Evolutionary conservation across 2,797 vertebrate genomes (phyloP), one percentile per base, ranked within the genome.

Genomic region (Meriones psammophilus): DNA sequence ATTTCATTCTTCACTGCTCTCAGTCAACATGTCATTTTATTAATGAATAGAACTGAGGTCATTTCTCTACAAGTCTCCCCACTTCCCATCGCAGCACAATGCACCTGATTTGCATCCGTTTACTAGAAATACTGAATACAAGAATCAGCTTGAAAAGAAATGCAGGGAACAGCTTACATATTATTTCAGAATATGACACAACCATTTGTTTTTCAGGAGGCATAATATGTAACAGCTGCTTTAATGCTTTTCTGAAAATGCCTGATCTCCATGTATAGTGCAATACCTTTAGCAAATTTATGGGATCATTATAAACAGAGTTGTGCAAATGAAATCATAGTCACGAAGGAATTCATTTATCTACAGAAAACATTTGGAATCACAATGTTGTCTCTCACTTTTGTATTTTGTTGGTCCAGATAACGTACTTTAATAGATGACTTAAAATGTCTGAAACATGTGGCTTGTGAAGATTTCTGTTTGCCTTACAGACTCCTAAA

Each of bases 91-190:
- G 94, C 93, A 84, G 94, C 97, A 98, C 98, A 99, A 98, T 98
- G 98, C 98, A 98, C 98, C 98, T 98, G 98, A 98, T 99, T 99
- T 99, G 98, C 98, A 99, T 99, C 97, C 96, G 94, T 99, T 99
- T 98, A 97, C 98, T 96, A 98, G 98, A 98, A 98, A 98, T 98
- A 98, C 92, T 98, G 98, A 98, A 98, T 98, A 97, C 96, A 97
- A 97, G 94, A 98, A 97, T 89, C 94, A 96, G 96, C 96, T 97
- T 98, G 97, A 98, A 98, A 98, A 98, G 98, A 98, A 98, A 95
- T 97, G 97, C 98, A 97, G 97, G 94, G 92, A 96, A 97, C 89
- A 98, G 96, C 88, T 98, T 98, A 96, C 96, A 84, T 97, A 95
- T 92, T 95, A 98, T 98, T 98, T 98, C 92, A 96, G 98, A 97